Base-by-base conservation (phyloP, 2,888 invertebrate species). In the Lathronympha strigana region DNA sequence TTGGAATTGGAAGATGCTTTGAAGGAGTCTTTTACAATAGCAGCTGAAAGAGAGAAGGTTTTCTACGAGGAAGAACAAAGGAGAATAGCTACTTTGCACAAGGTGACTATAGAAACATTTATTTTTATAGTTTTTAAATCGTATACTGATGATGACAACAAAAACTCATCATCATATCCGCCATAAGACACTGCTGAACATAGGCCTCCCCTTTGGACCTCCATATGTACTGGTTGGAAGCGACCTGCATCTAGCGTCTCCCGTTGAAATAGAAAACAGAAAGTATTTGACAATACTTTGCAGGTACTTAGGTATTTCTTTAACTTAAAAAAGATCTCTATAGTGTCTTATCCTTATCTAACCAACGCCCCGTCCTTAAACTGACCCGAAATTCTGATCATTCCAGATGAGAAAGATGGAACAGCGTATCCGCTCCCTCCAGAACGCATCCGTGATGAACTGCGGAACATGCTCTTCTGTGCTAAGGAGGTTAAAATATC, bases 1-100 rank as follows among this genome's bases (percentile, higher is more conserved):
- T 93, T 95, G 73, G 96, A 96, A 78, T 83, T 97, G 67, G 95
- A 97, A 81, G 96, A 96, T 73, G 97, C 97, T 19, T 89, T 98
- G 67, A 93, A 96, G 67, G 96, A 97, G 83, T 97, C 96, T 69
- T 95, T 95, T 63, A 82, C 94, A 78, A 94, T 96, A 75, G 94
- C 95, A n/a, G 93, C 94, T 2, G 95, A 95, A 71, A 92, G 95
- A 69, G 95, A 95, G 74, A 92, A 92, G 72, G 93, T 94, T 70
- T 92, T 95, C 70, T 93, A 93, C 75, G 92, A 93, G 72, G 95
- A 95, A 82, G 95, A 95, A 80, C 88, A 92, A 74, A 92, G 93
- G 75, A 91, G 94, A 73, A 93, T 93, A 72, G 93, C 93, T 78
- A 94, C 95, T 68, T 87, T 95, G 74, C 93, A 94, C 75, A 95